Base-by-base conservation (phyloP, 2,113 vertebrate genomes). In the Zosterops pallidus region DNA sequence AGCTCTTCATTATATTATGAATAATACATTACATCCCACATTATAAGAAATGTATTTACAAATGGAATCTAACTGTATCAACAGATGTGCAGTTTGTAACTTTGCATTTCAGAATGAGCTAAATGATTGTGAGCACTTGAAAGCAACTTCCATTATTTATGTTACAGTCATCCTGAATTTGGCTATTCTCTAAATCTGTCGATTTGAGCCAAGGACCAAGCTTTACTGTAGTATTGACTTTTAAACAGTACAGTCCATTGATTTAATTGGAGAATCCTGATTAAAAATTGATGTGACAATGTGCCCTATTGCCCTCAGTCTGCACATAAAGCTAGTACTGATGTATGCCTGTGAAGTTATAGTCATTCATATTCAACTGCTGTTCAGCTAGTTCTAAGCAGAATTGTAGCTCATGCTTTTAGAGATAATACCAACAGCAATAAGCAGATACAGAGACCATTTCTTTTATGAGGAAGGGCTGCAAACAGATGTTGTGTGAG, bases 281-380 rank as follows among this genome's bases (percentile, higher is more conserved):
- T 95, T 96, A 96, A 97, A 96, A 96, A 97, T 96, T 95, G 84
- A 95, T 97, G 90, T 35, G 82, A 76, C 87, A 60, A 77, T 44
- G 47, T 80, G 84, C 29, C 92, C 95, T 80, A n/a, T 63, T 92
- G 87, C 87, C 85, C 87, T 88, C 75, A 83, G 46, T 47, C 70
- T 94, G 52, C 68, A 74, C 49, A 83, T 57, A 93, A 88, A 83
- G 16, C 37, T 60, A 42, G 33, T 74, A 55, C 42, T 56, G 74
- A 90, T 91, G 81, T 62, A 76, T 0, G 0, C 52, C 76, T 86
- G 64, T 35, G 74, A 70, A 85, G 63, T 87, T 91, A 53, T 2
- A 65, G 78, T 39, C 24, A 72, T 80, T 90, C 82, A 47, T 86
- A 88, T 69, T 91, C 90, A 70, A 77, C 37, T 1, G 2, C 37